Conservation (phyloP, 2,113 vertebrate species). For the Carollia perspicillata region DNA sequence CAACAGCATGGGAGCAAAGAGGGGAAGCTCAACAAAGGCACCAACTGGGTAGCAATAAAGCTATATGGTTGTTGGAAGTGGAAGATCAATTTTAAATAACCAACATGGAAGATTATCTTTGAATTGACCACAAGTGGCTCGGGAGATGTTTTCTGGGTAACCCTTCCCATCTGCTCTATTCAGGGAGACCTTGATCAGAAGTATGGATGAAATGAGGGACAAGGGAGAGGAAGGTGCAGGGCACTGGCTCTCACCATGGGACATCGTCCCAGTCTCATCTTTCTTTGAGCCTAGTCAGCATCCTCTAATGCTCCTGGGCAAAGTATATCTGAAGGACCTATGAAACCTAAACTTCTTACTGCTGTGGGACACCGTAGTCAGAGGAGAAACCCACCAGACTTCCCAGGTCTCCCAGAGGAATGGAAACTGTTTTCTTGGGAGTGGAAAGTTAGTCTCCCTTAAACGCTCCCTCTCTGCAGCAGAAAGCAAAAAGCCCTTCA, state of each 20-base stretch:
- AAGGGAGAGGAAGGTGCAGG: not conserved
- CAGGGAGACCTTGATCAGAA: not conserved
- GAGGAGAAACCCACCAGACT: not conserved
- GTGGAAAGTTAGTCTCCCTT: not conserved
- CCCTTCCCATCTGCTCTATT: not conserved
- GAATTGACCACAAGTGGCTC: not conserved
- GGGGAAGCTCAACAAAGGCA: not conserved
- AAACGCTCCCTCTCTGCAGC: not conserved
- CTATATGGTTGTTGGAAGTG: not conserved
- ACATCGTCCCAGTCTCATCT: not conserved
- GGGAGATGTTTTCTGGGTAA: not conserved
- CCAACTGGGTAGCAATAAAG: conserved; percentile 23
- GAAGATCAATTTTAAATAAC: conserved; percentile 51
- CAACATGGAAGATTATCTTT: not conserved
- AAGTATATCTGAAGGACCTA: no score
- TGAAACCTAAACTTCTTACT: not conserved
- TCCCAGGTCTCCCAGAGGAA: not conserved
- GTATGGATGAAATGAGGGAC: not conserved
- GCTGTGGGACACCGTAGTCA: not conserved
- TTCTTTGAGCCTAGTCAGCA: not conserved
- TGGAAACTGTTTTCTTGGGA: not conserved
- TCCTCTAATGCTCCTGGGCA: not conserved
- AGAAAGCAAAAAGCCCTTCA: not conserved
- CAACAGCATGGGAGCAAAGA: not conserved
- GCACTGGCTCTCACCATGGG: not conserved